These are phyloP conservation scores for Tipula vernalis DNA, from an alignment of 2,888 invertebrate genomes.

Conservation along the genomic window DNA sequence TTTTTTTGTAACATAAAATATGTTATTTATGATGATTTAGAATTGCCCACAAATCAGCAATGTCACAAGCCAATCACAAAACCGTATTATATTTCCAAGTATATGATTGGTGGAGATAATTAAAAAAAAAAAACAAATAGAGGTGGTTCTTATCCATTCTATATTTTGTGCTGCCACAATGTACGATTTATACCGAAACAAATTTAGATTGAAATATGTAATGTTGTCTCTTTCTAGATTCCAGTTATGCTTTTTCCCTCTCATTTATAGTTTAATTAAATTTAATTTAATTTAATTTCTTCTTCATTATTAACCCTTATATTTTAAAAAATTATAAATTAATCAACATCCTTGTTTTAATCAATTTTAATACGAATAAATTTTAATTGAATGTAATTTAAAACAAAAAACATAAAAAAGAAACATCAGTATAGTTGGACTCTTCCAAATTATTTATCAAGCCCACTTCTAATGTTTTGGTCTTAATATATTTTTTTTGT, in stretches of 20 bases:
- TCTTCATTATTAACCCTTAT: background rate
- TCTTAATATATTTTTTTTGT: background rate
- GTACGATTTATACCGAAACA: background rate
- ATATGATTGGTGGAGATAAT: background rate
- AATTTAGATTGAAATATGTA: background rate
- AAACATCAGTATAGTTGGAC: background rate
- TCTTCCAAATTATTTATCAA: background rate
- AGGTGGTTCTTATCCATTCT: background rate
- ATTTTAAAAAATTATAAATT: background rate
- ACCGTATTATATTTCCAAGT: background rate
- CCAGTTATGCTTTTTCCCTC: background rate
- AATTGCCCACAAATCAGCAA: background rate
- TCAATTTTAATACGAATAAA: background rate
- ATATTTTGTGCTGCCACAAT: background rate
- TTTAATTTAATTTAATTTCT: background rate
- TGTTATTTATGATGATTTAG: background rate
- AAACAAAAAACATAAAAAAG: background rate
- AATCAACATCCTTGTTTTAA: background rate
- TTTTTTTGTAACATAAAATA: background rate
- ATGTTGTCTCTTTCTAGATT: background rate
- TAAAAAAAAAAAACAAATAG: background rate
- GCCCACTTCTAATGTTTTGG: constrained; percentile 5
- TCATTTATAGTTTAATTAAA: background rate
- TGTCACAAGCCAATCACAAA: background rate
- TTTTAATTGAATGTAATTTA: background rate